Evolutionary conservation across 2,888 invertebrate species (phyloP).

Genomic region (Monochamus alternatus): DNA sequence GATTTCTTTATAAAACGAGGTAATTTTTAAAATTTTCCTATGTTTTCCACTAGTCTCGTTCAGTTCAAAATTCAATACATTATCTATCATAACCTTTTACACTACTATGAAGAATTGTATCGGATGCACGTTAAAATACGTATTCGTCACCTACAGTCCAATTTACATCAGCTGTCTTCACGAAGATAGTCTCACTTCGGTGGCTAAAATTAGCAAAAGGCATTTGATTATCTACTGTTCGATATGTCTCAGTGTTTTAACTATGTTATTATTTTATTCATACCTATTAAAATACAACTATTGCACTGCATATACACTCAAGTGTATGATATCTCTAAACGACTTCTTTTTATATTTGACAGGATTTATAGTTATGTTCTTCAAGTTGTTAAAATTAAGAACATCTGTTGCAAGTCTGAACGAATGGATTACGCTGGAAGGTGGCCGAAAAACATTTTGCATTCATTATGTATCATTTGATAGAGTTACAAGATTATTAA

Average conservation of each 20-base stretch:
- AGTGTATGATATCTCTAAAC: not conserved
- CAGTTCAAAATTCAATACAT: too few species aligned
- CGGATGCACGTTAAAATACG: slow-evolving; percentile 4
- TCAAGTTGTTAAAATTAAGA: not conserved
- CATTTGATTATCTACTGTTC: not conserved
- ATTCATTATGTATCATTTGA: slow-evolving; percentile 9
- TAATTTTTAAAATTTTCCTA: too few species aligned
- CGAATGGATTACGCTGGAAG: slow-evolving; percentile 8
- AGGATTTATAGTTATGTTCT: not conserved
- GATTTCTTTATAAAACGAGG: too few species aligned
- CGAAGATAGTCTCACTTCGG: not conserved
- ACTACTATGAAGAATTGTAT: not conserved
- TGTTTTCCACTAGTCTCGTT: not conserved
- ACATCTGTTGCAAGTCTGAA: not conserved
- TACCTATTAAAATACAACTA: not conserved
- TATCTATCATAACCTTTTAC: too few species aligned
- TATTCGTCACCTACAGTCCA: not conserved
- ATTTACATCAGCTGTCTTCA: slow-evolving; percentile 7
- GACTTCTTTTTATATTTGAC: not conserved
- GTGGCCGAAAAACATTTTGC: not conserved
- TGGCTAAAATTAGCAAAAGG: not conserved
- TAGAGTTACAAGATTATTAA: not conserved
- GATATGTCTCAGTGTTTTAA: not conserved
- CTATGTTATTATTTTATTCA: not conserved
- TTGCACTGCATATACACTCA: not conserved